These are phyloP conservation scores for Pollachius pollachius DNA, from an alignment of 2,113 vertebrate genomes.

Conservation along the genomic window DNA sequence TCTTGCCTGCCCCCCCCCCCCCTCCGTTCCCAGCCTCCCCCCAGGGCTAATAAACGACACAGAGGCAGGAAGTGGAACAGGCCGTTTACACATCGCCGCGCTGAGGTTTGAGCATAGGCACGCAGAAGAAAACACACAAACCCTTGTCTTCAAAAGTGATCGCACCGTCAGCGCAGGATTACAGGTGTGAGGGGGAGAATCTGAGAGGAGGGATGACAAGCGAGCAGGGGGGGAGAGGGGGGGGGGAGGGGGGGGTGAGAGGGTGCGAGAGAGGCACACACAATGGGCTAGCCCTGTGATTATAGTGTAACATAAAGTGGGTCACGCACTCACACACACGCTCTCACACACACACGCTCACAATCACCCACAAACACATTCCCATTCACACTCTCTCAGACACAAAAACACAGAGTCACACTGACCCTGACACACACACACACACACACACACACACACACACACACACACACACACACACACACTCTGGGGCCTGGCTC, in stretches of 20 bases:
- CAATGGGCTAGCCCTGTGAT: constrained; percentile 23
- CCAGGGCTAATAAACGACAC: too few relatives aligned
- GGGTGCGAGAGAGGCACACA: neutral
- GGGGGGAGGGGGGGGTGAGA: neutral
- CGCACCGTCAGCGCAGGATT: neutral
- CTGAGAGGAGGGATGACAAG: neutral
- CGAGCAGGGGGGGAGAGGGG: neutral
- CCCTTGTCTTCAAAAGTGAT: too few relatives aligned
- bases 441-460: constrained; percentile 3
- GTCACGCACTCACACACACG: constrained; percentile 23
- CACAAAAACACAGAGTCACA: constrained; percentile 21
- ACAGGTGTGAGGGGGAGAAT: neutral
- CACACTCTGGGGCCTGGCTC: constrained; percentile 21
- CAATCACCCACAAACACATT: constrained; percentile 49
- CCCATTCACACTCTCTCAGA: constrained; percentile 38
- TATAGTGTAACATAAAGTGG: constrained; percentile 47
- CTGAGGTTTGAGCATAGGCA: too few relatives aligned
- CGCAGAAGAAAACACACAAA: too few relatives aligned
- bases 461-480: constrained; percentile 45
- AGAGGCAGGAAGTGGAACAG: too few relatives aligned
- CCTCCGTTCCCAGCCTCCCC: too few relatives aligned
- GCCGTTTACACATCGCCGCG: too few relatives aligned
- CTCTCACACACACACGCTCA: constrained; percentile 13
- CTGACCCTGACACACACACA: constrained; percentile 35
- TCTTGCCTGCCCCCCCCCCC: too few relatives aligned